Base-by-base conservation (phyloP, 2,888 invertebrate species). In the Drosophila borealis region DNA sequence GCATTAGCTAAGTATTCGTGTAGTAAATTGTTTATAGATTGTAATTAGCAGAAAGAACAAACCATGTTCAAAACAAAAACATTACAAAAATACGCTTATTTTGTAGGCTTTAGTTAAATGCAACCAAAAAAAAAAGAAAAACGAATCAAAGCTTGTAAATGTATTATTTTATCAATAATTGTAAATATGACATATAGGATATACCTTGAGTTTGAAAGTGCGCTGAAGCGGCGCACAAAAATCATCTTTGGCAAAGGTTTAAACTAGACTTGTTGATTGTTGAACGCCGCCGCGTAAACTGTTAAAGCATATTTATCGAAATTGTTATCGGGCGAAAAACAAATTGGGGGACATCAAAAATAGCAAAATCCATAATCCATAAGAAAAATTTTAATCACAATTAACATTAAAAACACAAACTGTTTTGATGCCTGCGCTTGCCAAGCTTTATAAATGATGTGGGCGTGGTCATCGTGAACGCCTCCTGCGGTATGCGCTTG, bases 1-100 rank as follows among this genome's bases (percentile, higher is more conserved):
- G 88, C 88, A 85, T 88, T 83, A 82, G 86, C 84, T 83, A 83
- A 85, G 62, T 79, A 74, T 60, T 80, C 70, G 81, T 81, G 82
- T 88, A 56, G 74, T 80, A 67, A 80, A 64, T 64, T 70, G 65
- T 74, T 66, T 57, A 78, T 78, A 65, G 67, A 81, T 76, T 68
- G 53, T 60, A 33, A 61, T 67, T 53, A 64, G 77, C 80, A 64
- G 51, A 69, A 50, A 21, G 41, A 42, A 42, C n/a, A 54, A 65
- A 64, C 39, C 55, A 72, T 46, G 14, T 29, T 53, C 13, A 4
- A 6, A 17, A 42, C 17, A 44, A 41, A 73, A 61, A 61, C 36
- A 62, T 64, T 46, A 51, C 25, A 55, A 51, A 56, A 17, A 44
- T 54, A 41, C 36, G 41, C 48, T 48, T 57, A 14, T 36, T 63